Conservation (phyloP, 2,888 invertebrate genomes). For the Frankliniella fusca region DNA sequence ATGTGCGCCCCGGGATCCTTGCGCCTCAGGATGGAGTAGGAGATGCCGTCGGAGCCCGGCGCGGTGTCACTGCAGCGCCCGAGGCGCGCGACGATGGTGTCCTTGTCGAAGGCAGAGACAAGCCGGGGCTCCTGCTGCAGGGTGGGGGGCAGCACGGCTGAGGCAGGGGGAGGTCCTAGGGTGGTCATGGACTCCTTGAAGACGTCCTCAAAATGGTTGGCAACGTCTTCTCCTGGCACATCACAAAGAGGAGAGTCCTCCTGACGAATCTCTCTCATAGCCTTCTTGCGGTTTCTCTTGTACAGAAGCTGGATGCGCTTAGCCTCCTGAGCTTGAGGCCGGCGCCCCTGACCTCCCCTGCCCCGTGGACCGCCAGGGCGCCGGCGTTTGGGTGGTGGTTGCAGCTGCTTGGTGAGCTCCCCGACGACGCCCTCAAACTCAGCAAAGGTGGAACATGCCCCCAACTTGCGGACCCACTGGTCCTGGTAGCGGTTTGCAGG, state of each 20-base stretch:
- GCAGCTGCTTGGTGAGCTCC: not conserved
- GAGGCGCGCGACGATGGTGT: not conserved
- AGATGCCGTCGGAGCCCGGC: constrained; percentile 38
- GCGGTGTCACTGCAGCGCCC: constrained; percentile 35
- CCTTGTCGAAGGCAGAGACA: not conserved
- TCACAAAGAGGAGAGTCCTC: no score
- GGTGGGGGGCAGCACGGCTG: not conserved
- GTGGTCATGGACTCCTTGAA: not conserved
- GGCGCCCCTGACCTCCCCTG: not conserved
- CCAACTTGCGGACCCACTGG: not conserved
- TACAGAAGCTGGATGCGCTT: not conserved
- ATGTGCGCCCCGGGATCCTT: constrained; percentile 34
- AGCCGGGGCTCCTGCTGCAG: not conserved
- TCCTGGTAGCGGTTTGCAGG: not conserved
- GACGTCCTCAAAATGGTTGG: not conserved
- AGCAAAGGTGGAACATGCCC: not conserved
- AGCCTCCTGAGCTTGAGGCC: not conserved
- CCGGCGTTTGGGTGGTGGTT: not conserved
- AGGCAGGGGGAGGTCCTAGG: not conserved
- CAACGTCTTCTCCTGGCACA: not conserved
- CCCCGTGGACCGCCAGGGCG: not conserved
- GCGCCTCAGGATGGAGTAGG: constrained; percentile 33
- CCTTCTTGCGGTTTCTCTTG: not conserved
- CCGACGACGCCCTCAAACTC: not conserved
- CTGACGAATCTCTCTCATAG: not conserved